Evolutionary conservation across 2,797 vertebrate genomes (phyloP), one percentile per base, ranked within the genome.

Genomic region (Buphagus erythrorhynchus): DNA sequence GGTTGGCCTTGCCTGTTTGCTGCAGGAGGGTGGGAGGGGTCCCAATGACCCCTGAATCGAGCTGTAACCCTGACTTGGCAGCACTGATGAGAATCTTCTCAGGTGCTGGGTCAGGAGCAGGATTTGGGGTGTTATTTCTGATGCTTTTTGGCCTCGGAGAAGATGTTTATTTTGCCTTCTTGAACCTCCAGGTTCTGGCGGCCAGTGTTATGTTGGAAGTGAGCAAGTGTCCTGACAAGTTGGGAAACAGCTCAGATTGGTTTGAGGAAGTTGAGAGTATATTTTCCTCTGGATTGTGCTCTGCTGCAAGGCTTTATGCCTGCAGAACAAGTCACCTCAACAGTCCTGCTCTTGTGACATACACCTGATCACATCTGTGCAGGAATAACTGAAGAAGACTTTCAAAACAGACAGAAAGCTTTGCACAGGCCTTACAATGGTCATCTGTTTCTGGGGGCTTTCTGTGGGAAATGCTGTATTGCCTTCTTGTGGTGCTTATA

Each of bases 41-140:
- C 49, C 15, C 36, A 2, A 0, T 1, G 36, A 24, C 15, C 17
- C 25, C 45, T 29, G 25, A 12, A 17, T 4, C 2, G 0, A 5
- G 13, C 69, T n/a, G 21, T 11, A 24, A 10, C 17, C 13, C 8
- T 33, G 6, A 43, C 11, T 8, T 9, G 46, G 43, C 48, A 54
- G 29, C 40, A 7, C n/a, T 19, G 49, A 3, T 36, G 25, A 26
- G 19, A 59, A 12, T 31, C 9, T 36, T 6, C n/a, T 29, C 29
- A 31, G 25, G 1, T 29, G 16, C 38, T 61, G 21, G 11, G 4
- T 35, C 42, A 68, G 59, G 25, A 66, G 36, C 10, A 52, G 35
- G 21, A 11, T 10, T 63, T 59, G 8, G 35, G 26, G 3, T 2
- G 2, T 15, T 38, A 10, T 31, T 67, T 51, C 40, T 67, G 31